Percentiles rank a stretch among this genome's conserved stretches.
Evolutionary conservation across 2,888 invertebrate genomes (phyloP).

Genomic region (Gnatocerus cornutus): DNA sequence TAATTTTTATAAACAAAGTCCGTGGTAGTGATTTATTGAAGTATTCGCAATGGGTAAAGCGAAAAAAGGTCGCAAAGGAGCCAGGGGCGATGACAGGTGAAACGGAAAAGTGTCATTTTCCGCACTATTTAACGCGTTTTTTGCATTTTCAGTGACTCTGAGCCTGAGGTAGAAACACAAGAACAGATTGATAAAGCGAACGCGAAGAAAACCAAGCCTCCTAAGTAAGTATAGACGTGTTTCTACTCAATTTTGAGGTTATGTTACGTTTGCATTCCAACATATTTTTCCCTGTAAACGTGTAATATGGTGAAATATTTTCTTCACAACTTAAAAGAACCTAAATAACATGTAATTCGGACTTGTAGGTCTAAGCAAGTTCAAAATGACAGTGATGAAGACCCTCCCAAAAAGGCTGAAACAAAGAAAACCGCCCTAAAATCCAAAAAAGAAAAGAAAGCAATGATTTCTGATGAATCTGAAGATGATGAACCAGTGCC

Average conservation of each 20-base stretch:
- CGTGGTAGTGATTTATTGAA: conserved; percentile 55
- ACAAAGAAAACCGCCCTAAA: conserved; percentile 56
- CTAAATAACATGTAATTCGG: too few relatives aligned
- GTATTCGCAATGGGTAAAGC: conserved; percentile 80
- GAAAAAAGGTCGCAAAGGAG: conserved; percentile 87
- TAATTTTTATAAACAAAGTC: conserved; percentile 60
- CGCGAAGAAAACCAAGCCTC: conserved; percentile 63
- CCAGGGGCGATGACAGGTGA: conserved; percentile 84
- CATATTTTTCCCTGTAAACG: conserved; percentile 30
- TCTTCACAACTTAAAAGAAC: too few relatives aligned
- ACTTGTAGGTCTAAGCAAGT: conserved; percentile 27
- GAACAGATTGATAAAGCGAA: conserved; percentile 63
- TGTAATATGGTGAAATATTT: too few relatives aligned
- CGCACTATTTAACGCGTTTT: not conserved
- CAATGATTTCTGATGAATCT: conserved; percentile 55
- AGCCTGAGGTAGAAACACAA: conserved; percentile 68
- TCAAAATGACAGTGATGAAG: conserved; percentile 57
- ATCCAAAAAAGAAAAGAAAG: conserved; percentile 67
- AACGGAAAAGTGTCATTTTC: conserved; percentile 47
- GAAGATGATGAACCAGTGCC: conserved; percentile 68
- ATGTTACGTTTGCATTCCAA: conserved; percentile 39
- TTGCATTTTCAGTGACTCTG: conserved; percentile 77
- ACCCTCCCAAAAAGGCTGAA: conserved; percentile 52
- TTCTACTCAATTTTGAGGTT: conserved; percentile 50
- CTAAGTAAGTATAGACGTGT: conserved; percentile 61